Percentiles rank a stretch among this genome's conserved stretches.
Evolutionary conservation across 1,140 invertebrate species (phyloP).

Genomic region (Drosophila ambigua): DNA sequence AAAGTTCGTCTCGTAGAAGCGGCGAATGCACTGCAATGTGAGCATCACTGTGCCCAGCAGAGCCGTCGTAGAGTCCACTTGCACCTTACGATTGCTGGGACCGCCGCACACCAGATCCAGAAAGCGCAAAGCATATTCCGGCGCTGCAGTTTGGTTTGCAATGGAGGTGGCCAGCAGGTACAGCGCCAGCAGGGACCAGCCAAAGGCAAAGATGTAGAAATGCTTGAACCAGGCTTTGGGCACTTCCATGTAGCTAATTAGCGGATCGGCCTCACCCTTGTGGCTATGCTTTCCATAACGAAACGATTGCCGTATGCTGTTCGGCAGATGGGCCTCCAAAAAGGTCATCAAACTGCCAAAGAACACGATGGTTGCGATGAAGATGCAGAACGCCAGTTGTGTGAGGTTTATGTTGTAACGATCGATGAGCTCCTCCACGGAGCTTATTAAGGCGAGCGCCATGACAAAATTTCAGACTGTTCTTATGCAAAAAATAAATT

Average conservation of each 20-base stretch:
- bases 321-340: constrained; percentile 87
- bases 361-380: constrained; percentile 84
- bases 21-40: constrained; percentile 88
- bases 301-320: constrained; percentile 86
- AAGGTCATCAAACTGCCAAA: constrained; percentile 86
- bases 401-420: constrained; percentile 85
- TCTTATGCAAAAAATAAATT: too few relatives aligned
- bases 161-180: constrained; percentile 84
- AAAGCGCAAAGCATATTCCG: constrained; percentile 84
- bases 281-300: constrained; percentile 89
- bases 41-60: constrained; percentile 87
- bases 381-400: constrained; percentile 85
- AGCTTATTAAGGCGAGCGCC: constrained; percentile 27
- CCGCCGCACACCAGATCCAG: constrained; percentile 85
- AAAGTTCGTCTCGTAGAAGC: constrained; percentile 91
- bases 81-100: constrained; percentile 83
- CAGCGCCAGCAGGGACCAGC: constrained; percentile 85
- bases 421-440: constrained; percentile 61
- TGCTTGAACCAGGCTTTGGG: constrained; percentile 91
- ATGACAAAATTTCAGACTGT: constrained; percentile 28
- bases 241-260: constrained; percentile 86
- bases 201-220: constrained; percentile 89
- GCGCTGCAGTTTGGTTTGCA: constrained; percentile 83
- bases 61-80: constrained; percentile 84
- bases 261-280: constrained; percentile 84